Base-by-base conservation (phyloP, 2,113 vertebrate genomes). In the Oxyruncus cristatus region DNA sequence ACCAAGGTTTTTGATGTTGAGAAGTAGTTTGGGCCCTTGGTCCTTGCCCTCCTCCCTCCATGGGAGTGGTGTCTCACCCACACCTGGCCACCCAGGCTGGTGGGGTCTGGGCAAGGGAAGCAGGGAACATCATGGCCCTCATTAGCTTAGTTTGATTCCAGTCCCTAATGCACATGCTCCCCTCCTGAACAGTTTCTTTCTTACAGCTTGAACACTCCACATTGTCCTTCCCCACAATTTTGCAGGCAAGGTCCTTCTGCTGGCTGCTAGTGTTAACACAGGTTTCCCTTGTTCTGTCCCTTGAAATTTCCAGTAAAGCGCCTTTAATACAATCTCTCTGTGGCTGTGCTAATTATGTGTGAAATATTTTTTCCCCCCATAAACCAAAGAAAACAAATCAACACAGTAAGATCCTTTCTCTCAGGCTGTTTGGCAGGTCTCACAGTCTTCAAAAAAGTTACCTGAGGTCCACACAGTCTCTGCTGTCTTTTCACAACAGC, bases 311-410 rank as follows among this genome's bases (percentile, higher is more conserved):
- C 98, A 98, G 98, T 98, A 98, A 98, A 97, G 92, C 66, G 50
- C 91, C 97, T 95, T 97, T 94, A 96, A 97, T 97, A 98, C 97
- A 98, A 97, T 98, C 97, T 98, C 94, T 50, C 98, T 95, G 97
- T 97, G 97, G 97, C 97, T 94, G 95, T 61, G 96, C 94, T 98
- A 98, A 98, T 98, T 98, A 98, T 97, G 98, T 98, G 97, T 98
- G 98, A 98, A 98, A 98, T 98, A 97, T 90, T 98, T 98, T 97
- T 95, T 87, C n/a, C 80, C 95, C 92, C 86, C 94, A 35, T 91
- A 97, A 98, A 98, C 97, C 97, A 98, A 98, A 98, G 97, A 98
- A 98, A 98, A 98, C 98, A 98, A 98, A 97, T 96, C 74, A 97
- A 82, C 97, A 98, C 98, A 98, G 97, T 98, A 92, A 95, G 83